A percentile compares a stretch with the other conserved stretches of the same genome.
Evolutionary conservation across 2,888 invertebrate genomes (phyloP).

Genomic region (Chaitophorus viminalis): DNA sequence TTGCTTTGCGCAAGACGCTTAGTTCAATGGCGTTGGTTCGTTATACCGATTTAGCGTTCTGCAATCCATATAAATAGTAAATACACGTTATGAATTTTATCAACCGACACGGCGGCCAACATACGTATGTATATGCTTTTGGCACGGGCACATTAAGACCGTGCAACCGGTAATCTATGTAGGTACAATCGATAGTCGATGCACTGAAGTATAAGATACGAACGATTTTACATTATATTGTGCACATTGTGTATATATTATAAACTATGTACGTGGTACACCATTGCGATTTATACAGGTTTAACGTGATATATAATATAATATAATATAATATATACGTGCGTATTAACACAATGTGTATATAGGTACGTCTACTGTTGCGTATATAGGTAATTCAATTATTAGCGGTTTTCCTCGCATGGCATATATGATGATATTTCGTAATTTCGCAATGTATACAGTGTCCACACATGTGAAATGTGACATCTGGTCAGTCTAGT

Average conservation of each 20-base stretch:
- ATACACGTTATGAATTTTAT: slow-evolving; percentile 3
- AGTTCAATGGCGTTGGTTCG: too few relatives aligned
- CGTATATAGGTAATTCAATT: background rate
- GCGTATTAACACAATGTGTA: too few relatives aligned
- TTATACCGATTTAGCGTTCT: slow-evolving; percentile 12
- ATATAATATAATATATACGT: too few relatives aligned
- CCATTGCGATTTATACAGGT: background rate
- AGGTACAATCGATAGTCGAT: background rate
- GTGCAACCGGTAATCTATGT: background rate
- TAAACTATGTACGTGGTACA: background rate
- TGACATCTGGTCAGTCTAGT: too few relatives aligned
- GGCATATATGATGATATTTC: too few relatives aligned
- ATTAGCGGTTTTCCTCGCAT: background rate
- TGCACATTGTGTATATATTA: background rate
- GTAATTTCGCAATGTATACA: too few relatives aligned
- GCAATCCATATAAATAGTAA: slow-evolving; percentile 16
- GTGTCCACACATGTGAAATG: too few relatives aligned
- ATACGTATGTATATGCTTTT: too few relatives aligned
- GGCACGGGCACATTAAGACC: slow-evolving; percentile 2
- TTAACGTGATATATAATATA: background rate
- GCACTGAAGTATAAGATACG: background rate
- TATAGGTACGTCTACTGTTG: too few relatives aligned
- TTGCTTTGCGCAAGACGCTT: too few relatives aligned
- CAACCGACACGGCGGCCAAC: slow-evolving; percentile 35
- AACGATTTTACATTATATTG: background rate